Evolutionary conservation across 2,113 vertebrate species (phyloP).

Genomic region (Nestor notabilis): DNA sequence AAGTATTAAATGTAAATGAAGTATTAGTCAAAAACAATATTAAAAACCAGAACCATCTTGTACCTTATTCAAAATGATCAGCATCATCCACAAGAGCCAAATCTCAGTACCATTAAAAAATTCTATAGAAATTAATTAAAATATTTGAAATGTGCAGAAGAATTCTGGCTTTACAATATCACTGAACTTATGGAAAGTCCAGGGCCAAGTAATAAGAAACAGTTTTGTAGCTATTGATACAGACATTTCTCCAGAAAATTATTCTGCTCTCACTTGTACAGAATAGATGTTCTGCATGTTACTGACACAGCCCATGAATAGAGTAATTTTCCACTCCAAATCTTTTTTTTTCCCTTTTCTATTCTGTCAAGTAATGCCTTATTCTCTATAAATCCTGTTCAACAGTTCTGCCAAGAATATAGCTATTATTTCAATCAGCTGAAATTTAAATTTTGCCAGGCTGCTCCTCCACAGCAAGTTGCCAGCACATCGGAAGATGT

Average conservation of each 20-base stretch:
- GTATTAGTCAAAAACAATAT: neutral
- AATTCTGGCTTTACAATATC: neutral
- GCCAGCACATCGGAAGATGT: neutral
- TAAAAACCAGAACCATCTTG: neutral
- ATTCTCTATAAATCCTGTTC: neutral
- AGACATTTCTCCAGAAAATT: neutral
- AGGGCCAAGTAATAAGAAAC: neutral
- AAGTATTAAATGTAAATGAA: slow-evolving; percentile 2
- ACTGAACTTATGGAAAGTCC: neutral
- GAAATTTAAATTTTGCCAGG: neutral
- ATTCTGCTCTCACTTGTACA: neutral
- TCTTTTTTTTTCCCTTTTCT: neutral
- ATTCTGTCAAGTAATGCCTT: neutral
- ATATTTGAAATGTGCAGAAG: neutral
- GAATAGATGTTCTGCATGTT: neutral
- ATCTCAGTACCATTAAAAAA: neutral
- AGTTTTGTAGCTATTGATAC: neutral
- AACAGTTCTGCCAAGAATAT: neutral
- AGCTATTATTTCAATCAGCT: neutral
- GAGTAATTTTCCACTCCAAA: neutral
- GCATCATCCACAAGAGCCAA: neutral
- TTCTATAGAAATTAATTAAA: neutral
- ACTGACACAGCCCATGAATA: neutral
- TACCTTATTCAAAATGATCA: neutral
- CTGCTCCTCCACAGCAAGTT: neutral